Base-by-base conservation (phyloP, 1,140 invertebrate species). In the Aphelenchoides avenae region DNA sequence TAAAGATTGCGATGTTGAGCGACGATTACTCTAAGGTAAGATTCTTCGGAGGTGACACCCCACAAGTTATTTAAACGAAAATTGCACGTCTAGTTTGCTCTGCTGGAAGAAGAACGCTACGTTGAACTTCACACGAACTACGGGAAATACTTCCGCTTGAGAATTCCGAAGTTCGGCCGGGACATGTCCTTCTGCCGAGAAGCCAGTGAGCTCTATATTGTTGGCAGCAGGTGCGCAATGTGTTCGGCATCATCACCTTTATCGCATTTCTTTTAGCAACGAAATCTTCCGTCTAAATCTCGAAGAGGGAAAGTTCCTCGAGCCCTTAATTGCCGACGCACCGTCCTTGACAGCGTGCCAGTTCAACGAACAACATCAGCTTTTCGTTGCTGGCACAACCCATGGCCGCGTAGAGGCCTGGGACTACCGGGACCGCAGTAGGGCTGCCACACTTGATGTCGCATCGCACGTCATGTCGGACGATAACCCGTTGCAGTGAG, bases 241-340 rank as follows among this genome's bases (percentile, higher is more conserved):
- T 42, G 43, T 3, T 40, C 26, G 39, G 3, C 26, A 22, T 40
- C 6, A 40, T 40, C 26, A 3, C 39, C 30, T 5, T 37, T 39
- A 20, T 49, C 44, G 26, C 22, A 39, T 20, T 15, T n/a, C 4
- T 81, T 84, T 56, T 75, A 87, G 85, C 50, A 80, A 85, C 79
- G 89, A 97, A 78, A 87, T 96, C 42, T 95, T 91, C 75, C 84
- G 94, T 63, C 81, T 98, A 39, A 98, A 98, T 82, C 82, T 98
- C 57, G 91, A 96, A 81, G 84, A 89, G 76, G 95, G 92, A 0
- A 86, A 90, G 70, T 98, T 96, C 81, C 79, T 94, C 60, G 86
- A 86, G 67, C 86, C 92, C 0, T 86, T 87, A 66, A 79, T 83
- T 46, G 86, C 88, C 15, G 84, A 86, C 43, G 84, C 86, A 5